A percentile compares a stretch with the other conserved stretches of the same genome.
These are phyloP conservation scores for Zaprionus ornatus DNA, from an alignment of 1,140 invertebrate genomes.

Conservation along the genomic window DNA sequence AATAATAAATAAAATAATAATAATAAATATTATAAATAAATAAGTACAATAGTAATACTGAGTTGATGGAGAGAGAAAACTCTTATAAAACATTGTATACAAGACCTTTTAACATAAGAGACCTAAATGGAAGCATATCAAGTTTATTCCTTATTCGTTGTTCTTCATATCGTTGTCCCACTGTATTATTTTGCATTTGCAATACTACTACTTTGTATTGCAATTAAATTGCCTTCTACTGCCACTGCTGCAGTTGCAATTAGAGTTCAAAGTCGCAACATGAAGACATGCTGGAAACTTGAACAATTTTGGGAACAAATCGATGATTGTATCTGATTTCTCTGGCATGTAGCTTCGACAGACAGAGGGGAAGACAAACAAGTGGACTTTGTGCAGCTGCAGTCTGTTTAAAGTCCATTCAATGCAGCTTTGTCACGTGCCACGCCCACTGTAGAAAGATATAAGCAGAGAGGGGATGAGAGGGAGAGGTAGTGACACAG, in stretches of 20 bases:
- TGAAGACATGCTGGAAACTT: not conserved
- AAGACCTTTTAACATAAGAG: too few relatives aligned
- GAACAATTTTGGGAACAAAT: not conserved
- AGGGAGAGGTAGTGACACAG: not conserved
- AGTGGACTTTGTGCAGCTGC: not conserved
- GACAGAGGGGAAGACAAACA: not conserved
- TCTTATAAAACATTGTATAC: too few relatives aligned
- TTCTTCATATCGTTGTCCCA: not conserved
- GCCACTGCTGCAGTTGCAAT: not conserved
- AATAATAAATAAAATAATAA: too few relatives aligned
- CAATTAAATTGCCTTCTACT: not conserved
- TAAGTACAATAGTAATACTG: too few relatives aligned
- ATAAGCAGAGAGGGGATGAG: not conserved
- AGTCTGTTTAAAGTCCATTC: not conserved
- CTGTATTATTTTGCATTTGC: not conserved
- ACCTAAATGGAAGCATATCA: not conserved
- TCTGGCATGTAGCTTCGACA: not conserved
- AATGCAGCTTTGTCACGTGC: constrained; percentile 9
- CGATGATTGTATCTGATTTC: not conserved
- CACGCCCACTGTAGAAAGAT: not conserved
- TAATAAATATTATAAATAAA: too few relatives aligned
- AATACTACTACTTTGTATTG: not conserved
- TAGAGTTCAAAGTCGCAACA: not conserved
- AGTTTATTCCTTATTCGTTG: not conserved
- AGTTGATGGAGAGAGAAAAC: too few relatives aligned